A percentile compares a stretch with the other conserved stretches of the same genome.
These are phyloP conservation scores for Sinocyclocheilus anshuiensis DNA, from an alignment of 2,113 vertebrate genomes.

Conservation along the genomic window DNA sequence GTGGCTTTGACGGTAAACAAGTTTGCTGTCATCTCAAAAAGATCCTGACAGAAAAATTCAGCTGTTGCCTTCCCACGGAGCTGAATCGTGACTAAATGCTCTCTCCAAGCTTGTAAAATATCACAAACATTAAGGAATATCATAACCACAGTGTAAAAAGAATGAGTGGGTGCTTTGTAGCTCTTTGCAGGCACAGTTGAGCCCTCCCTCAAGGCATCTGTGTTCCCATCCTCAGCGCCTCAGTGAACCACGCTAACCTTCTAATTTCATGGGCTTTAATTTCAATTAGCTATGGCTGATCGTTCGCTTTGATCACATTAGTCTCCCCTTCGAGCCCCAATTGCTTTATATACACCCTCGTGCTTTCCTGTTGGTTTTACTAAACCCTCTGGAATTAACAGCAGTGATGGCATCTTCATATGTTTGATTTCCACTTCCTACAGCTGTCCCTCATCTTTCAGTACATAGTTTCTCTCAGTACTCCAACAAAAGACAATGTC, in stretches of 20 bases:
- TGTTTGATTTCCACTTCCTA: slow-evolving; percentile 45
- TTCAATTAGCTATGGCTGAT: slow-evolving; percentile 68
- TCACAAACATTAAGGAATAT: slow-evolving; percentile 4
- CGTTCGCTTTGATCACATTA: slow-evolving; percentile 66
- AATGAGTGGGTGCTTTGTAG: slow-evolving; percentile 1
- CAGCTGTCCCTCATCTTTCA: slow-evolving; percentile 31
- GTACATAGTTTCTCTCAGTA: background rate
- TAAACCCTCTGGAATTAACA: slow-evolving; percentile 62
- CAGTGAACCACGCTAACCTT: slow-evolving; percentile 35
- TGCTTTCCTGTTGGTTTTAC: slow-evolving; percentile 66
- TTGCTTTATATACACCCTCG: slow-evolving; percentile 50
- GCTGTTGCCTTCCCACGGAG: background rate
- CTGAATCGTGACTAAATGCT: background rate
- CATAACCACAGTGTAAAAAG: background rate
- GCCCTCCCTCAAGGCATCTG: slow-evolving; percentile 23
- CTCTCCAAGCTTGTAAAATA: slow-evolving; percentile 6
- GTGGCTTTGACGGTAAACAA: slow-evolving; percentile 5
- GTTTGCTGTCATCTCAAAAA: slow-evolving; percentile 17
- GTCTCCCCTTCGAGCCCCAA: slow-evolving; percentile 43
- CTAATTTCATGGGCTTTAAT: slow-evolving; percentile 65
- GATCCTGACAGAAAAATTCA: background rate
- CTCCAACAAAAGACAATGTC: background rate
- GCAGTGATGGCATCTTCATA: slow-evolving; percentile 57
- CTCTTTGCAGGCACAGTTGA: background rate
- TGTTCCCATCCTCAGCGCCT: slow-evolving; percentile 43